Evolutionary conservation across 2,113 vertebrate genomes (phyloP).

Genomic region (Larimichthys polyactis): DNA sequence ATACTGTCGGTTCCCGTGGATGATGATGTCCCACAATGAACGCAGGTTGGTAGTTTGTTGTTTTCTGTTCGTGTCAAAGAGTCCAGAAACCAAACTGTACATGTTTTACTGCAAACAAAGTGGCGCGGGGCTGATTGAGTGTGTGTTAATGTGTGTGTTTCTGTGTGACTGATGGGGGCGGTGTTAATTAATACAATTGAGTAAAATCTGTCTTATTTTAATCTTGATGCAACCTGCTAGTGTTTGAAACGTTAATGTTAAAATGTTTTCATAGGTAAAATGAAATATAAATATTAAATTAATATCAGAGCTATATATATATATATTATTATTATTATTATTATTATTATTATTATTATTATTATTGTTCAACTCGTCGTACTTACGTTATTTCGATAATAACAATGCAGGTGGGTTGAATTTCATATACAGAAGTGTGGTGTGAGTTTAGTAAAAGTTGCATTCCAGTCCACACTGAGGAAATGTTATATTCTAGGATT

Average conservation of each 20-base stretch:
- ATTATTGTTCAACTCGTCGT: too few species aligned
- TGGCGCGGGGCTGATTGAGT: background rate
- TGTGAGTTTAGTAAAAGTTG: background rate
- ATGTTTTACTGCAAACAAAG: background rate
- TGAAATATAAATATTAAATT: background rate
- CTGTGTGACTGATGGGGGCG: background rate
- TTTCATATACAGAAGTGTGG: background rate
- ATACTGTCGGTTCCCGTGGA: slow-evolving; percentile 65
- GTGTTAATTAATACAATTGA: background rate
- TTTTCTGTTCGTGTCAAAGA: background rate
- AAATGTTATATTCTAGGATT: slow-evolving; percentile 13
- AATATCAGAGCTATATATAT: background rate
- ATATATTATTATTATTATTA: background rate
- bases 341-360: background rate
- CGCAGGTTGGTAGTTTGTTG: slow-evolving; percentile 74
- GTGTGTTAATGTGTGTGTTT: background rate
- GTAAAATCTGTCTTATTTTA: background rate
- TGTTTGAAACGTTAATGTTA: background rate
- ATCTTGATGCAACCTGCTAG: background rate
- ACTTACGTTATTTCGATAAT: background rate
- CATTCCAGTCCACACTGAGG: background rate
- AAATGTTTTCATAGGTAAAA: background rate
- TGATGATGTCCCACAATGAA: slow-evolving; percentile 85
- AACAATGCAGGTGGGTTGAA: background rate
- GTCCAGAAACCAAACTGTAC: slow-evolving; percentile 24